Evolutionary conservation across 2,888 invertebrate genomes (phyloP).

Genomic region (Brachycybe producta): DNA sequence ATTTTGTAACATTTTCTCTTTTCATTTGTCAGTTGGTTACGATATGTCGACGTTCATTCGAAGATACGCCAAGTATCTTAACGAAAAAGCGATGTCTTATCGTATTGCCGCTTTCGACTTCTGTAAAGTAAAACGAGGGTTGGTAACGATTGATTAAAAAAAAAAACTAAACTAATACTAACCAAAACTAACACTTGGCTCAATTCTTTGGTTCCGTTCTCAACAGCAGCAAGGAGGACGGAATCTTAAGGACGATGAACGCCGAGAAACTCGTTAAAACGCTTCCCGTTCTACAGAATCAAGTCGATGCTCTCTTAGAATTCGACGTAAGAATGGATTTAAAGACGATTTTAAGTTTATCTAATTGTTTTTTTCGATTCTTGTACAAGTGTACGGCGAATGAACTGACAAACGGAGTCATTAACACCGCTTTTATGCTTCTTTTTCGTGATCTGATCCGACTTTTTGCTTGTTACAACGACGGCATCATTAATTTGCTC

Average conservation of each 20-base stretch:
- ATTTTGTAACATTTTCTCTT: neutral
- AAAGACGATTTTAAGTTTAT: neutral
- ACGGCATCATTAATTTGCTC: slow-evolving; percentile 94
- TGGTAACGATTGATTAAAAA: slow-evolving; percentile 32
- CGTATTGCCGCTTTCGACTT: slow-evolving; percentile 98
- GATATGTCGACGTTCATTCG: slow-evolving; percentile 99
- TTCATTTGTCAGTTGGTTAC: slow-evolving; percentile 53
- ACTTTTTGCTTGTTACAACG: slow-evolving; percentile 98
- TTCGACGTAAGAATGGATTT: slow-evolving; percentile 54
- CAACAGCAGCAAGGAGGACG: slow-evolving; percentile 77
- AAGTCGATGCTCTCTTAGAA: slow-evolving; percentile 87
- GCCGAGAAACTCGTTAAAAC: slow-evolving; percentile 94
- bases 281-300: slow-evolving; percentile 84
- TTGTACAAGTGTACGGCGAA: slow-evolving; percentile 63
- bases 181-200: neutral
- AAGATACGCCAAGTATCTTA: slow-evolving; percentile 96
- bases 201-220: slow-evolving; percentile 24
- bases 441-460: slow-evolving; percentile 97
- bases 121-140: slow-evolving; percentile 99
- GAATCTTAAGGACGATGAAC: slow-evolving; percentile 90
- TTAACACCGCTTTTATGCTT: slow-evolving; percentile 98
- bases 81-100: slow-evolving; percentile 97
- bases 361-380: slow-evolving; percentile 3
- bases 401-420: slow-evolving; percentile 95
- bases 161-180: neutral